These are phyloP conservation scores for Leptopilina boulardi DNA, from an alignment of 1,140 invertebrate genomes.

Conservation along the genomic window DNA sequence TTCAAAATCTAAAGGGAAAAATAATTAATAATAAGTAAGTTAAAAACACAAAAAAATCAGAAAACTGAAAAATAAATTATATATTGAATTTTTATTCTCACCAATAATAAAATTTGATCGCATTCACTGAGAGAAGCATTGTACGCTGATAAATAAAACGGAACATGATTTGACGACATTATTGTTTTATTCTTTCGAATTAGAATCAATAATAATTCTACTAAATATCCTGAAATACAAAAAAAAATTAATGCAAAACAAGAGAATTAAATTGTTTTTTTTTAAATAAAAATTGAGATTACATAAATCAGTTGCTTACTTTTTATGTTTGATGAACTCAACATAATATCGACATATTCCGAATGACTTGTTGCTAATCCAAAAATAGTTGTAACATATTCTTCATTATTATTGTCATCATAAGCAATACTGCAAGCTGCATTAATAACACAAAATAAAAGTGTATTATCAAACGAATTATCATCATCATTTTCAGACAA, in stretches of 20 bases:
- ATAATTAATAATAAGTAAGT: not conserved
- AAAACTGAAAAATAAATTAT: no score
- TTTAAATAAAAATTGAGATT: no score
- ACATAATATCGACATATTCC: slow-evolving; percentile 82
- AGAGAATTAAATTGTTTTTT: no score
- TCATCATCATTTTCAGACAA: slow-evolving; percentile 71
- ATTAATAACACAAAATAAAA: slow-evolving; percentile 76
- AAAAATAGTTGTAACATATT: slow-evolving; percentile 78
- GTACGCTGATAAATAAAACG: slow-evolving; percentile 84
- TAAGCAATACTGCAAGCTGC: slow-evolving; percentile 79
- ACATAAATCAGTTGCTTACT: slow-evolving; percentile 60
- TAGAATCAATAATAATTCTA: slow-evolving; percentile 79
- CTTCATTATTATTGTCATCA: slow-evolving; percentile 66
- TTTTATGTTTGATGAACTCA: slow-evolving; percentile 72
- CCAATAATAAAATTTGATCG: slow-evolving; percentile 80
- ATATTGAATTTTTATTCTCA: slow-evolving; percentile 46
- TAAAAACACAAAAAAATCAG: no score
- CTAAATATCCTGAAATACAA: slow-evolving; percentile 72
- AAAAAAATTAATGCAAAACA: slow-evolving; percentile 37
- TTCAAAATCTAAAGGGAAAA: slow-evolving; percentile 74
- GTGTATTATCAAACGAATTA: slow-evolving; percentile 54
- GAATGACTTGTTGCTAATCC: slow-evolving; percentile 87
- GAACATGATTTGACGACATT: slow-evolving; percentile 80
- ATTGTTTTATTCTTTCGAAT: slow-evolving; percentile 79
- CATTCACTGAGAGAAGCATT: slow-evolving; percentile 80